phyloP scores from a whole-genome alignment of 2,113 vertebrate species.

The Eublepharis macularius region DNA sequence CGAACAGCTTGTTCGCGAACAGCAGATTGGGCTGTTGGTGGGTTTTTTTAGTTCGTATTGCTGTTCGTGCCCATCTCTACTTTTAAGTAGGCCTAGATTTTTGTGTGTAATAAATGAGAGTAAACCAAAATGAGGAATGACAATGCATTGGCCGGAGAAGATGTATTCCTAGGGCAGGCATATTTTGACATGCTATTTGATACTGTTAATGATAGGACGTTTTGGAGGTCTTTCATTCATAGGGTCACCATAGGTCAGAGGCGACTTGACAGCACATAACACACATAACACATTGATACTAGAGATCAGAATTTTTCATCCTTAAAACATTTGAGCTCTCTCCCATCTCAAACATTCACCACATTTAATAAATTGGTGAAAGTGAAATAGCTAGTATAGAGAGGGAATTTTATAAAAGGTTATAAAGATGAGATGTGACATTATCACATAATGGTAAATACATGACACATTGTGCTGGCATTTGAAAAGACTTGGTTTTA shows the following conservation, averaged over 20 bases:
- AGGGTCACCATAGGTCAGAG: no score
- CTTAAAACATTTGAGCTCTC: slow-evolving; percentile 49
- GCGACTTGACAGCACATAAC: no score
- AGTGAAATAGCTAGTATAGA: slow-evolving; percentile 56
- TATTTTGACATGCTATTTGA: slow-evolving; percentile 29
- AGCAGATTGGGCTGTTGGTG: no score
- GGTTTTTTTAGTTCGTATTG: no score
- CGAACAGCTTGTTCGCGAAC: no score
- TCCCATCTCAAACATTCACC: slow-evolving; percentile 5
- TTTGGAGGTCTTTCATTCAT: no score
- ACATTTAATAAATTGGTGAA: slow-evolving; percentile 12
- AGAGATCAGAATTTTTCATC: slow-evolving; percentile 6
- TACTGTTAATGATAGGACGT: no score
- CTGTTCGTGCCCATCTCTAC: no score
- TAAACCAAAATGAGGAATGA: neutral
- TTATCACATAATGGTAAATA: slow-evolving; percentile 58
- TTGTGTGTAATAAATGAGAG: neutral
- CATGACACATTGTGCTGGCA: slow-evolving; percentile 25
- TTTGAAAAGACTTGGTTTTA: slow-evolving; percentile 47
- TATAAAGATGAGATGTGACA: slow-evolving; percentile 41
- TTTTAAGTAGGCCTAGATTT: neutral
- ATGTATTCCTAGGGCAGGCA: neutral
- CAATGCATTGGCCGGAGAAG: neutral
- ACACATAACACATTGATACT: no score
- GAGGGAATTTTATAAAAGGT: slow-evolving; percentile 43